These are phyloP conservation scores for Apamea monoglypha DNA, from an alignment of 2,888 invertebrate species.

Conservation along the genomic window DNA sequence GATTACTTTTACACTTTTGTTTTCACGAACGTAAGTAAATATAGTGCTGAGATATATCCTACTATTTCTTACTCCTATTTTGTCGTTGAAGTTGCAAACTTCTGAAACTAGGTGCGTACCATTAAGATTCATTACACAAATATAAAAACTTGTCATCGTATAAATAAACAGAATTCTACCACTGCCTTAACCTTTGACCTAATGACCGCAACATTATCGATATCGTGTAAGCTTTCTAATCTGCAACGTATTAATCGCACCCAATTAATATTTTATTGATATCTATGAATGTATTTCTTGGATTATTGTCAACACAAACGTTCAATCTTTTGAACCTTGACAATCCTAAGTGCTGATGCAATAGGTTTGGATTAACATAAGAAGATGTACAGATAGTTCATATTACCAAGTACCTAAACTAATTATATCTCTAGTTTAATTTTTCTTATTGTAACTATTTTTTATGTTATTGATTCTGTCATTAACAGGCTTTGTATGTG, in stretches of 20 bases:
- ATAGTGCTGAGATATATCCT: slow-evolving; percentile 15
- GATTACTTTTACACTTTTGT: slow-evolving; percentile 72
- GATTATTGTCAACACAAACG: not conserved
- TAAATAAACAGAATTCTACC: slow-evolving; percentile 4
- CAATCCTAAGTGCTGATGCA: not conserved
- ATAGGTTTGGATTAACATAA: not conserved
- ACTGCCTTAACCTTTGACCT: slow-evolving; percentile 1
- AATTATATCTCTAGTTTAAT: too few species aligned
- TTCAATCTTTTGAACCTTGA: not conserved
- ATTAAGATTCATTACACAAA: not conserved
- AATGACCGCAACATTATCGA: not conserved
- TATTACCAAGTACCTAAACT: too few species aligned
- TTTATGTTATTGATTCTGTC: too few species aligned
- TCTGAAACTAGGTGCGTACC: not conserved
- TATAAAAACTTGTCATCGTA: not conserved
- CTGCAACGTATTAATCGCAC: slow-evolving; percentile 10
- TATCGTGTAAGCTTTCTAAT: slow-evolving; percentile 18
- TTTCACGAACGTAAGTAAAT: slow-evolving; percentile 37
- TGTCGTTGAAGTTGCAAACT: not conserved
- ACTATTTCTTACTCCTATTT: not conserved
- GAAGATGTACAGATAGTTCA: not conserved
- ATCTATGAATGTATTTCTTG: not conserved
- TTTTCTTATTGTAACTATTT: too few species aligned
- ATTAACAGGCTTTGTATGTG: too few species aligned
- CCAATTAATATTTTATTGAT: slow-evolving; percentile 5